Base-by-base conservation (phyloP, 1,140 invertebrate species). In the Drepana arcuata region DNA sequence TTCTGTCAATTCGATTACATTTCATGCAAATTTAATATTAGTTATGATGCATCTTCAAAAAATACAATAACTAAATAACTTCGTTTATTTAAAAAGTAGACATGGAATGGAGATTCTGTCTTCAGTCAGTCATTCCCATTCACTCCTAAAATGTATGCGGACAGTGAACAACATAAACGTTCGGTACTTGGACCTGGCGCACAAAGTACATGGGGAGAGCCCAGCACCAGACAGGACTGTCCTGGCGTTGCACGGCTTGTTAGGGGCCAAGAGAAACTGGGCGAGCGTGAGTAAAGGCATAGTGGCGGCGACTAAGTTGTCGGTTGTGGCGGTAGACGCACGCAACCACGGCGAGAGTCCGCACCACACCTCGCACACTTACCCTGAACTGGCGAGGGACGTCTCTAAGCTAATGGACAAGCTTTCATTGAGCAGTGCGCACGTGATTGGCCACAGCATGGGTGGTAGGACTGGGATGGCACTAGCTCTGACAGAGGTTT, bases 321-420 rank as follows among this genome's bases (percentile, higher is more conserved):
- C 43, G 9, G 62, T 48, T 81, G 88, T 95, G 24, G 85, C 90
- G 0, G 83, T 95, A 12, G 95, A 97, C 85, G 88, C 90, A 1
- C 86, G 95, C 56, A 97, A 97, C 79, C 95, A 98, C 79, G 96
- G 95, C 0, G 93, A 96, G 25, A 96, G 94, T 65, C 91, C 92
- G 0, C 94, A 96, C 60, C 80, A 86, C 1, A 40, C 74, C 2
- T 78, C 88, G 0, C 91, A 95, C 77, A 86, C 85, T 13, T 96
- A 96, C 69, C 37, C 56, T 0, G 77, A 87, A 12, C 88, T 97
- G 85, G 88, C 89, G 1, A 84, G 87, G 40, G 96, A 98, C 84
- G 59, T 97, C 16, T 61, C 85, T 0, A 34, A 84, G 14, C 82
- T 95, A 14, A 78, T 94, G 48, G 66, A 85, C 14, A 84, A 87